Conservation (phyloP, 2,797 vertebrate species). For the Natrix natrix region DNA sequence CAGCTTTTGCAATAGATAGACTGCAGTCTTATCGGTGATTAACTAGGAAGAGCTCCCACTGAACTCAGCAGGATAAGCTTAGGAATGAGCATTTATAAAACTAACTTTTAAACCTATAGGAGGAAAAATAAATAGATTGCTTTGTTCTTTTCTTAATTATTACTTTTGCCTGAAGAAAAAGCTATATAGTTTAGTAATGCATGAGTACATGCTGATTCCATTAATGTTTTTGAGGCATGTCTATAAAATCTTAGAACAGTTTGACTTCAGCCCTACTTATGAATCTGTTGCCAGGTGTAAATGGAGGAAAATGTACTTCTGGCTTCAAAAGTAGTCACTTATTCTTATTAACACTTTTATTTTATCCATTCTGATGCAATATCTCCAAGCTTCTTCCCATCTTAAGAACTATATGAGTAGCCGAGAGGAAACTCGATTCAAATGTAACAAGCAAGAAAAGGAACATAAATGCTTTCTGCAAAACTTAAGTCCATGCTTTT, state of each 20-base stretch:
- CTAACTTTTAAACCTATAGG: not conserved
- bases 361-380: not conserved
- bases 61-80: not conserved
- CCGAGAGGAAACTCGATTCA: not conserved
- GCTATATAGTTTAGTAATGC: not conserved
- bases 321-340: not conserved
- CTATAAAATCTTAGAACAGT: not conserved
- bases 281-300: not conserved
- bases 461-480: not conserved
- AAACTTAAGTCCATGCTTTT: not conserved
- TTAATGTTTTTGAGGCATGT: not conserved
- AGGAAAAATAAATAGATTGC: not conserved
- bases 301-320: not conserved
- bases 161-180: not conserved
- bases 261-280: not conserved
- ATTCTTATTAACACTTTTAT: not conserved
- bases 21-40: not conserved
- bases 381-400: not conserved
- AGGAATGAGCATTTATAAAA: not conserved
- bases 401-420: not conserved
- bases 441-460: not conserved
- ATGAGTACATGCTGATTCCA: not conserved
- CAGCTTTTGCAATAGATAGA: not conserved
- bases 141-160: not conserved
- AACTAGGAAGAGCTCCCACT: not conserved